Base-by-base conservation (phyloP, 2,888 invertebrate genomes). In the Torymus tubicola region DNA sequence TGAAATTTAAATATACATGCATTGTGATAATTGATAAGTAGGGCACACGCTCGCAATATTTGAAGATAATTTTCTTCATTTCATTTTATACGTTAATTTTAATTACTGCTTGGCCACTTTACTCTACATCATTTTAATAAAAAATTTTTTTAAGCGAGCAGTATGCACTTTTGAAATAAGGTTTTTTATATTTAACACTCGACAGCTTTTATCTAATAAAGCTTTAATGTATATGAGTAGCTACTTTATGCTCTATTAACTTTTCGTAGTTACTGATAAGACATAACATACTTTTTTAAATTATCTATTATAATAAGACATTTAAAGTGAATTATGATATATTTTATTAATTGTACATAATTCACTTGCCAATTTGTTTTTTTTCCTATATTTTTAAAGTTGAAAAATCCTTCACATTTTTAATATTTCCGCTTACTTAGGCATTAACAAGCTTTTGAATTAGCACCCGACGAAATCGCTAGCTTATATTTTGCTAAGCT, bases 151-250 rank as follows among this genome's bases (percentile, higher is more conserved):
- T 24, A 24, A 13, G 31, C 58, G 65, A 21, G 21, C 50, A 18
- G 70, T 60, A 67, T 42, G 52, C 24, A 55, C 52, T 65, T 65
- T 70, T 24, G 16, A 71, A 64, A 61, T 60, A 53, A 70, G 58
- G 16, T 70, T 50, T 14, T 60, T 65, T 50, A 16, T 71, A 61
- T 72, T 72, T 60, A 67, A 60, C 42, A 60, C 78, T 65, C 61
- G 18, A 31, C 53, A 11, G 53, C 71, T 60, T 67, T 78, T 67
- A 78, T 78, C 78, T 69, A 70, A 76, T 76, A 76, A 69, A 76
- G 63, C 76, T 70, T 78, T 72, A 55, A 72, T 55, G 72, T 42
- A 72, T 72, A 72, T 55, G 72, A 67, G 57, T 24, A 31, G 55
- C 55, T 16, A 52, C 53, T 60, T 75, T 74, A 16, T 31, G n/a